Percentiles rank a stretch among this genome's conserved stretches.
These are phyloP conservation scores for Lepus oiostolus DNA, from an alignment of 2,797 vertebrate genomes.

Conservation along the genomic window DNA sequence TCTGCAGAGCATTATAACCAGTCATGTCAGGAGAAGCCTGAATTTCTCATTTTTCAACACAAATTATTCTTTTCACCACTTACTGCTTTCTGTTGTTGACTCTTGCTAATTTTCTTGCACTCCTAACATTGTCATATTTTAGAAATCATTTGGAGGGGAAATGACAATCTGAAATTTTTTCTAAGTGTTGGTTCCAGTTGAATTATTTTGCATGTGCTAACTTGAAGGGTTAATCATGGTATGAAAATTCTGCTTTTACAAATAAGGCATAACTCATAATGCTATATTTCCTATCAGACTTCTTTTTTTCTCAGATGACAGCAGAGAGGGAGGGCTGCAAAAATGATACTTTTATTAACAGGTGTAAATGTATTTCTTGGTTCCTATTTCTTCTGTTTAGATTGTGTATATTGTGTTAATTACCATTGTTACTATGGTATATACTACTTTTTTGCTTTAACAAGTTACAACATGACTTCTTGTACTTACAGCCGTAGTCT, in stretches of 20 bases:
- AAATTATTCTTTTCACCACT: conserved; percentile 85
- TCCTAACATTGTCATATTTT: conserved; percentile 84
- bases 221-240: conserved; percentile 67
- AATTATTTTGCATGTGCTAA: conserved; percentile 81
- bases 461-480: conserved; percentile 27
- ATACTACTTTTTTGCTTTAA: conserved; percentile 50
- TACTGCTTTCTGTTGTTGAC: conserved; percentile 86
- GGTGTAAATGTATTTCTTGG: conserved; percentile 41
- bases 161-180: conserved; percentile 70
- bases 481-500: conserved; percentile 36
- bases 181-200: conserved; percentile 57
- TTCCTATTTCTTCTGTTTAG: conserved; percentile 57
- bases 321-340: background rate
- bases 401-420: conserved; percentile 45
- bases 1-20: conserved; percentile 88
- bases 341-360: conserved; percentile 25
- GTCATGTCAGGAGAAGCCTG: conserved; percentile 90
- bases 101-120: conserved; percentile 80
- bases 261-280: conserved; percentile 53
- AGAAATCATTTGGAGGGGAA: conserved; percentile 79
- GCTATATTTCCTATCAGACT: conserved; percentile 59
- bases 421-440: background rate
- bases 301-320: conserved; percentile 66
- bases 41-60: conserved; percentile 90
- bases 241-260: conserved; percentile 56